Evolutionary conservation across 2,113 vertebrate genomes (phyloP), one percentile per base, ranked within the genome.

Genomic region (Xiphorhynchus elegans): DNA sequence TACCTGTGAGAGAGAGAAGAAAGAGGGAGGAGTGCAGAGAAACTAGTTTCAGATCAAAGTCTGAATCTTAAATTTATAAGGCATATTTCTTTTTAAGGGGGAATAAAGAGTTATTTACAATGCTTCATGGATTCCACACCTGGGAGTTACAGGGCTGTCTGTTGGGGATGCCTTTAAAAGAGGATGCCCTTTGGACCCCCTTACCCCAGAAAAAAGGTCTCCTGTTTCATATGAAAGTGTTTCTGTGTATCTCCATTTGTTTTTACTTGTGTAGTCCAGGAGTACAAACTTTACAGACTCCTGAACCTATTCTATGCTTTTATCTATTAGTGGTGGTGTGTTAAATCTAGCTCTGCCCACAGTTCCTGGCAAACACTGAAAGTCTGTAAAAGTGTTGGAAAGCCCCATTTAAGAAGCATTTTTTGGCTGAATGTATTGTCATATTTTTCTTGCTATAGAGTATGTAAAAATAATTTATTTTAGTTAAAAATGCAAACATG

Each of bases 61-160:
- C 52, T 77, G 42, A 70, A 74, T 67, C 64, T 69, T 50, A 53
- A 58, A 67, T 86, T 86, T 92, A 74, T 70, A 81, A 74, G 26
- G 11, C 55, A 2, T 70, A 52, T 84, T 92, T 93, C 33, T 92
- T 96, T 94, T 80, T 62, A 90, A 93, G 33, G 47, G 76, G 24
- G 26, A 92, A 94, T 86, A 81, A 96, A 86, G 47, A 81, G 6
- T 84, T 89, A 81, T 96, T 96, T 93, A 92, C 64, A 67, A 31
- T 59, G 39, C 42, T 28, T 89, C 33, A 8, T 59, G 76, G 76
- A 77, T 67, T 72, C 92, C 72, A 75, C 86, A 63, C 88, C 86
- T 90, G 24, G 24, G 58, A 93, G 63, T 92, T 86, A 59, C 55
- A 86, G 68, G 39, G 70, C n/a, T 52, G 75, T 67, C 63, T 92